A percentile compares a stretch with the other conserved stretches of the same genome.
Evolutionary conservation across 2,113 vertebrate genomes (phyloP).

Genomic region (Trogon melanurus): DNA sequence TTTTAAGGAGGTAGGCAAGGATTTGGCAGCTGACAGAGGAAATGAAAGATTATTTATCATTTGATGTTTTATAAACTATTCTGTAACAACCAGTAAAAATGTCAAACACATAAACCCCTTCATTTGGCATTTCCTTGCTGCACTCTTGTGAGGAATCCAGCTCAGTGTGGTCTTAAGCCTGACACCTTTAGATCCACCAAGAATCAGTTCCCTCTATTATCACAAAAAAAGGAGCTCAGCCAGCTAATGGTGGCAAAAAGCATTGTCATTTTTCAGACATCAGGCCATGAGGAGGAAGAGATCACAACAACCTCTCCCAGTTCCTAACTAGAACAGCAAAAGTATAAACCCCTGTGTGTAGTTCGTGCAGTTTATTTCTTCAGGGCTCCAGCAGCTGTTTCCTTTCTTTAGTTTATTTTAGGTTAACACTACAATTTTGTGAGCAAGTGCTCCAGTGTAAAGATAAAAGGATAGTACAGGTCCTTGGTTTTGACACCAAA

Average conservation of each 20-base stretch:
- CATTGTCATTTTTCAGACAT: neutral
- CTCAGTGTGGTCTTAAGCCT: neutral
- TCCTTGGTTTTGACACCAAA: neutral
- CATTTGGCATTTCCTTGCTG: neutral
- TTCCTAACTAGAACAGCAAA: neutral
- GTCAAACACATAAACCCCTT: neutral
- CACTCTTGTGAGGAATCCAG: neutral
- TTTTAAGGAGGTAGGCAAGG: neutral
- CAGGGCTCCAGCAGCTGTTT: neutral
- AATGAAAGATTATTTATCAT: conserved; percentile 11
- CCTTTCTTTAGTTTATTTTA: conserved; percentile 2
- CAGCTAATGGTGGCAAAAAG: neutral
- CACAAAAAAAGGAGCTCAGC: neutral
- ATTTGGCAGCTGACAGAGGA: conserved; percentile 2
- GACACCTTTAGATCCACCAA: neutral
- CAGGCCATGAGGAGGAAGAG: neutral
- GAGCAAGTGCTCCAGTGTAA: neutral
- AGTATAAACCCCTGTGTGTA: neutral
- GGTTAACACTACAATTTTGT: neutral
- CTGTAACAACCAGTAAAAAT: neutral
- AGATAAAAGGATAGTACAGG: neutral
- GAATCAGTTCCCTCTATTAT: neutral
- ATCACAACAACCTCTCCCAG: neutral
- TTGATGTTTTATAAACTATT: conserved; percentile 27
- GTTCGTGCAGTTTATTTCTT: neutral